Percentiles rank a stretch among this genome's conserved stretches.
Evolutionary conservation across 2,113 vertebrate species (phyloP).

Genomic region (Notarius lentiginosus): DNA sequence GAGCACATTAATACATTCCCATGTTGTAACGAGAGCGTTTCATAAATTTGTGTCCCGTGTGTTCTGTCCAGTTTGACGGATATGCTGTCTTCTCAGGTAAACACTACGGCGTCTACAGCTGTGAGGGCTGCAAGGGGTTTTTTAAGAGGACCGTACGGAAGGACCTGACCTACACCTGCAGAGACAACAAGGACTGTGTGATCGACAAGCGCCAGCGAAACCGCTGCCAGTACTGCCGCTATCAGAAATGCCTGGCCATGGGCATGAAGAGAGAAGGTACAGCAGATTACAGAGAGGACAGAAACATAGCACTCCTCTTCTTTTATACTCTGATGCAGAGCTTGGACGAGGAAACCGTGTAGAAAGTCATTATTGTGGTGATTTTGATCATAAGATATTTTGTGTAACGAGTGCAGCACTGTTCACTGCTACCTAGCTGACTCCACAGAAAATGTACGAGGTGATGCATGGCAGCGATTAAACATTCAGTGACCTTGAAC

Average conservation of each 20-base stretch:
- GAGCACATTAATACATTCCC: neutral
- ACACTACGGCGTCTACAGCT: conserved; percentile 99
- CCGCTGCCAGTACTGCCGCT: conserved; percentile 99
- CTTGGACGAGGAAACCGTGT: neutral
- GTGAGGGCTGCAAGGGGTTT: conserved; percentile 97
- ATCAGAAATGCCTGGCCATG: conserved; percentile 99
- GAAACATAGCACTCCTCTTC: conserved; percentile 6
- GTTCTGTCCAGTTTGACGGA: neutral
- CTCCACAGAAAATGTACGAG: conserved; percentile 3
- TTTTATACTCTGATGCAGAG: neutral
- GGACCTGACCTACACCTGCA: conserved; percentile 95
- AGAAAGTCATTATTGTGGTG: neutral
- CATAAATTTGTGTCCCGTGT: neutral
- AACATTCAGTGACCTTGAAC: neutral
- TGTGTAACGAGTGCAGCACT: neutral
- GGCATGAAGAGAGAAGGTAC: conserved; percentile 99
- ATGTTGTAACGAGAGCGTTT: no score
- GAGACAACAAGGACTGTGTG: conserved; percentile 95
- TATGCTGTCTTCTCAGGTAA: conserved; percentile 75
- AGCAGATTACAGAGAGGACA: conserved; percentile 74
- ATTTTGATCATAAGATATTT: neutral
- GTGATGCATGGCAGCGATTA: conserved; percentile 3
- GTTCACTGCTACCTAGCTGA: conserved; percentile 36
- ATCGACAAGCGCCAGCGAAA: conserved; percentile 98
- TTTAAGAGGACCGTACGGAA: conserved; percentile 97